These are phyloP conservation scores for Chymomyza costata DNA, from an alignment of 1,140 invertebrate genomes.

Conservation along the genomic window DNA sequence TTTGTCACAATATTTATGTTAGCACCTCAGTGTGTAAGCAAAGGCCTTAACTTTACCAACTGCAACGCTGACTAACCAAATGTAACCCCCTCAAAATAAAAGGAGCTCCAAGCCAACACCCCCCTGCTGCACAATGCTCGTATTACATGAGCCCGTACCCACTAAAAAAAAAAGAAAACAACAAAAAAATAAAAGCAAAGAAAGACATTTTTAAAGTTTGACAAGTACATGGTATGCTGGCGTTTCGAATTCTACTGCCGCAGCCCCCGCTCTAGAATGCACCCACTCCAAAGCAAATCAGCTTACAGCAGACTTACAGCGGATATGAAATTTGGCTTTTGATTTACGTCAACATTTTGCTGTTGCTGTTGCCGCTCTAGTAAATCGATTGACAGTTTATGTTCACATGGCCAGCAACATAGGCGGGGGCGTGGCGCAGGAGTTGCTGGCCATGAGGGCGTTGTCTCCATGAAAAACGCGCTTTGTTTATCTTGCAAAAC, in stretches of 20 bases:
- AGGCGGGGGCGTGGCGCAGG: not conserved
- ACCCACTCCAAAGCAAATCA: conserved; percentile 38
- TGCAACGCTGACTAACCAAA: not conserved
- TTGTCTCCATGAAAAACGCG: conserved; percentile 44
- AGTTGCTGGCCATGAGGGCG: conserved; percentile 11
- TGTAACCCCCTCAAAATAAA: not conserved
- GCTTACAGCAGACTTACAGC: conserved; percentile 71
- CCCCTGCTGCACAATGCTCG: conserved; percentile 15
- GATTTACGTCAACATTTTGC: conserved; percentile 67
- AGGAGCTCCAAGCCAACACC: too few relatives aligned
- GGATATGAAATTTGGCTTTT: conserved; percentile 73
- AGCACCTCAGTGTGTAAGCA: conserved; percentile 44
- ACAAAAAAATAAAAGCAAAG: too few relatives aligned
- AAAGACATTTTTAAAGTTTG: conserved; percentile 33
- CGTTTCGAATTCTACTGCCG: too few relatives aligned
- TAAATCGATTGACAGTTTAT: conserved; percentile 64
- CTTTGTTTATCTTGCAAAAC: conserved; percentile 69
- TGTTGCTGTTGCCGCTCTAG: conserved; percentile 25
- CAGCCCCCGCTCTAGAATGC: too few relatives aligned
- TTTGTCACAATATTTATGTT: conserved; percentile 68
- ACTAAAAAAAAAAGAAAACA: conserved; percentile 38
- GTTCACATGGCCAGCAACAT: conserved; percentile 4
- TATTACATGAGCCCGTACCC: too few relatives aligned
- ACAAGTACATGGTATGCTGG: conserved; percentile 49
- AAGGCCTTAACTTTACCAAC: not conserved